Base-by-base conservation (phyloP, 1,140 invertebrate genomes). In the Goniozus legneri region DNA sequence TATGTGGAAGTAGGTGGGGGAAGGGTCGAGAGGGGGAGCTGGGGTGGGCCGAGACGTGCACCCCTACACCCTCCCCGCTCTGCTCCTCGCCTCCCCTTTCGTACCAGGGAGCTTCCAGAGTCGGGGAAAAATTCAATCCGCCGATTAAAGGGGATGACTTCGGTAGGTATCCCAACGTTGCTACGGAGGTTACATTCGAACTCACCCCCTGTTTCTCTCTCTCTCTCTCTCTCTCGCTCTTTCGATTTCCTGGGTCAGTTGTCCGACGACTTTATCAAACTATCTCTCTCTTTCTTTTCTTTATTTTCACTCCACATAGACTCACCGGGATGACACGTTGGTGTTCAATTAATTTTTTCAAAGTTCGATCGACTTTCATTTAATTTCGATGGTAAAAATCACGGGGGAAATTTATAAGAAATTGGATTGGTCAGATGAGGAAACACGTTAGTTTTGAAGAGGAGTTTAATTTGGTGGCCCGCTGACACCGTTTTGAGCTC, bases 61-160 rank as follows among this genome's bases (percentile, higher is more conserved):
- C 36, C 48, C 31, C 40, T 35, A 55, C 62, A 59, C 54, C 61
- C 54, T 67, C 61, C 65, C 60, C 62, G 60, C 61, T 61, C 64
- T 53, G 62, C 40, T 35, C 54, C 62, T 59, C 54, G 59, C 54
- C 65, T 61, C 65, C 60, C 62, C 59, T 59, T 61, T 62, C 52
- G 62, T 60, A 58, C 62, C 61, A 57, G 64, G n/a, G 60, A 55
- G 61, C 59, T 62, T 50, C 51, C n/a, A n/a, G 59, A 62, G 63
- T 62, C 58, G 69, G 64, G 64, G 62, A 73, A 73, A 75, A 74
- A 74, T 73, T 73, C 70, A 73, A 75, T 73, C 67, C 69, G 58
- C 62, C 62, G 58, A 62, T 75, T 73, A 71, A 73, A 71, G 70
- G 65, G 63, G 67, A 73, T 71, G 67, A 63, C 24, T 27, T 10